phyloP scores from a whole-genome alignment of 2,113 vertebrate species.

The Mystacornis crossleyi region DNA sequence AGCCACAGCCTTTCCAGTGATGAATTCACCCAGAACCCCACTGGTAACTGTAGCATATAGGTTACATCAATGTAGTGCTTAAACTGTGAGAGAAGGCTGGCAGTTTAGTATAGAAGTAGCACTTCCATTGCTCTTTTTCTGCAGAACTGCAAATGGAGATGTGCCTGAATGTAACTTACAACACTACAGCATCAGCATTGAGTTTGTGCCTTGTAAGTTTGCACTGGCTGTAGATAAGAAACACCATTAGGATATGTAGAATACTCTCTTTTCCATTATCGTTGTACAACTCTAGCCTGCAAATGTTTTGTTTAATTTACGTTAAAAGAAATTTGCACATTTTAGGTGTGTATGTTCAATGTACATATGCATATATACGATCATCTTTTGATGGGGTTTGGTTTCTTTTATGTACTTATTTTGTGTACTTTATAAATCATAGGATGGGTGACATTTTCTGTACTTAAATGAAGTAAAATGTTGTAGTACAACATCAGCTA shows the following conservation, averaged over 20 bases:
- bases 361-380: constrained; percentile 7
- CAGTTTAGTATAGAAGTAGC: constrained; percentile 6
- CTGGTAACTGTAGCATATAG: background rate
- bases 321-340: constrained; percentile 72
- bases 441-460: constrained; percentile 57
- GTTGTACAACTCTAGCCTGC: constrained; percentile 12
- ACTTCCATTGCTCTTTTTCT: constrained; percentile 8
- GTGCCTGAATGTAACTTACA: constrained; percentile 56
- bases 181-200: constrained; percentile 45
- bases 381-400: constrained; percentile 53
- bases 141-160: constrained; percentile 4
- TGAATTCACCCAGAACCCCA: background rate
- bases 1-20: constrained; percentile 13
- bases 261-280: constrained; percentile 4
- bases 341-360: constrained; percentile 36
- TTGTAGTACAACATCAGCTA: constrained; percentile 27
- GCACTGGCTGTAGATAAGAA: constrained; percentile 54
- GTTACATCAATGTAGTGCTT: constrained; percentile 16
- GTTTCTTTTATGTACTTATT: constrained; percentile 68
- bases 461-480: constrained; percentile 71
- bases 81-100: constrained; percentile 36
- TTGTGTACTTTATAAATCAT: constrained; percentile 69
- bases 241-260: background rate
- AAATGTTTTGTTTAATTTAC: constrained; percentile 37
- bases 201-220: constrained; percentile 80